Percentiles rank a stretch among this genome's conserved stretches.
phyloP scores from a whole-genome alignment of 37 sponge, comb jelly and placozoan species.

The Chondrilla cf. caribensis region DNA sequence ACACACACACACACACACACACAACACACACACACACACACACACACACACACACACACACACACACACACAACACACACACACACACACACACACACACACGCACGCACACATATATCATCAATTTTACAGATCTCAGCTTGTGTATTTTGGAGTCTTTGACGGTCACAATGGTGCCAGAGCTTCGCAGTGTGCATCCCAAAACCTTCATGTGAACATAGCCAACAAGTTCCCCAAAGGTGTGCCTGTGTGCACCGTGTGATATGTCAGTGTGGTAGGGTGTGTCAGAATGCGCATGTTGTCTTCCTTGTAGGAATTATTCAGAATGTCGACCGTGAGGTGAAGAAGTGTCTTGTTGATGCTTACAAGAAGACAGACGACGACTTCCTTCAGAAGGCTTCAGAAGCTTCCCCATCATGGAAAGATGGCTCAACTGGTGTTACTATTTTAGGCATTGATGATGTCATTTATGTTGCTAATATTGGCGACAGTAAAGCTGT shows the following conservation, averaged over 20 bases:
- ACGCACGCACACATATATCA: too few relatives aligned
- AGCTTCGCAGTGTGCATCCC: slow-evolving; percentile 69
- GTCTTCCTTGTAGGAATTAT: slow-evolving; percentile 42
- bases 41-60: too few relatives aligned
- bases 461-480: slow-evolving; percentile 70
- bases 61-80: too few relatives aligned
- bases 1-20: too few relatives aligned
- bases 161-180: slow-evolving; percentile 86
- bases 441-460: slow-evolving; percentile 59
- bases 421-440: slow-evolving; percentile 83
- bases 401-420: slow-evolving; percentile 67
- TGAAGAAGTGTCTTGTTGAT: slow-evolving; percentile 74
- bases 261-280: too few relatives aligned
- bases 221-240: slow-evolving; percentile 63
- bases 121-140: slow-evolving; percentile 36
- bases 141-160: slow-evolving; percentile 82
- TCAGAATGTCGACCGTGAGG: slow-evolving; percentile 63
- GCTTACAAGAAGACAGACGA: slow-evolving; percentile 79
- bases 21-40: too few relatives aligned
- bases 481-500: slow-evolving; percentile 86
- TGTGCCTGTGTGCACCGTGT: neutral
- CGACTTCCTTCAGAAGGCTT: slow-evolving; percentile 70
- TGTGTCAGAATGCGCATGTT: neutral
- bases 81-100: too few relatives aligned
- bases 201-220: slow-evolving; percentile 71